Evolutionary conservation across 2,113 vertebrate species (phyloP), one percentile per base, ranked within the genome.

Genomic region (Cnemophilus loriae): DNA sequence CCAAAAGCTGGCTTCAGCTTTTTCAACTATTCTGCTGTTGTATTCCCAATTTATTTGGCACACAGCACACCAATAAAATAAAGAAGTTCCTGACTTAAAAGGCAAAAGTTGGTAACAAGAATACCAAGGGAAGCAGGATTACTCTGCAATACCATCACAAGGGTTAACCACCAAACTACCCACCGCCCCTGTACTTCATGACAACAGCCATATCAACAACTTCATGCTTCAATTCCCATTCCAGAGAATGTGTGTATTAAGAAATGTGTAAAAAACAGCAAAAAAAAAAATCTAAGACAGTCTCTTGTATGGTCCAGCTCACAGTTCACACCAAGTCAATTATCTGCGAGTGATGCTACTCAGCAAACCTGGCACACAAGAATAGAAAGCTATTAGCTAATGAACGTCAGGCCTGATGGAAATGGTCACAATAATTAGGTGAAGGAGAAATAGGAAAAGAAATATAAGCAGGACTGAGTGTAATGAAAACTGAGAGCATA

Each of bases 301-400:
- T 46, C 12, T 57, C 32, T 60, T 64, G 22, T 24, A 53, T 3
- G 2, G 37, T 87, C 23, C 44, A 93, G 41, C 30, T 87, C 49
- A 63, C 28, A 41, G 15, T 18, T 67, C 30, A 59, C 7, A 8
- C n/a, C 63, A 75, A 70, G 63, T 52, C 26, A 80, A 41, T 68
- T 8, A 13, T 56, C 76, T 50, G 17, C 35, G 28, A 6, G 2
- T 57, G 14, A 60, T 12, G 33, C 46, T 79, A 27, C 16, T 75
- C 32, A 65, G 24, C 6, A 57, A 87, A 63, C 20, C 50, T 26
- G 60, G 90, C 60, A 74, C 9, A 52, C 33, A 68, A 56, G 39
- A 90, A 74, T 23, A 91, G 86, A 76, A 90, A 83, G 61, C 57
- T 86, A 46, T 46, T 49, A 92, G 87, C 80, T 85, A 88, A 96